Conservation (phyloP, 2,888 invertebrate species). For the Yponomeuta cagnagella region DNA sequence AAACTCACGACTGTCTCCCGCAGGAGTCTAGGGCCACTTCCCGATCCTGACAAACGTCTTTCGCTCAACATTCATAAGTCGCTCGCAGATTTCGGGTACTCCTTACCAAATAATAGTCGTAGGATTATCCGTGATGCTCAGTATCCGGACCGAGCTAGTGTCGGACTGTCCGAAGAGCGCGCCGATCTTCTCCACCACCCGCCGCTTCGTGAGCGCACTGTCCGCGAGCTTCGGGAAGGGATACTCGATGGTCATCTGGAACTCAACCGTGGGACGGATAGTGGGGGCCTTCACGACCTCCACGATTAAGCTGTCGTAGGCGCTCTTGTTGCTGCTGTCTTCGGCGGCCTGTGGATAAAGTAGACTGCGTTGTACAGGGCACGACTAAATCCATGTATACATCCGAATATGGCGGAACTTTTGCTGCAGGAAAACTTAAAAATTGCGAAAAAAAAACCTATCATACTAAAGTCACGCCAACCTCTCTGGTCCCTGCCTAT, state of each 20-base stretch:
- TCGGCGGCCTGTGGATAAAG: conserved; percentile 75
- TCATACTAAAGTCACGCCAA: too few species aligned
- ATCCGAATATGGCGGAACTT: too few species aligned
- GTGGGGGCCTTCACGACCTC: conserved; percentile 80
- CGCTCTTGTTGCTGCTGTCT: conserved; percentile 83
- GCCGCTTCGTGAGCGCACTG: conserved; percentile 83
- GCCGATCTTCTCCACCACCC: conserved; percentile 87
- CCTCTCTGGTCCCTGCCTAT: too few species aligned
- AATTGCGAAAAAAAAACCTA: too few species aligned
- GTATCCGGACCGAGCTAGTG: conserved; percentile 83
- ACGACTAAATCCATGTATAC: too few species aligned
- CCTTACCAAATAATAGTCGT: conserved; percentile 82
- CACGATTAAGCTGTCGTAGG: conserved; percentile 86
- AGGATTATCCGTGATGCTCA: conserved; percentile 80
- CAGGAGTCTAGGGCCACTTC: too few species aligned
- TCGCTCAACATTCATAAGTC: too few species aligned
- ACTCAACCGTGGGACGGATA: conserved; percentile 83
- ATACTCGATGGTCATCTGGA: conserved; percentile 86
- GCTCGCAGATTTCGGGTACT: too few species aligned
- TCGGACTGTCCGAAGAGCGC: conserved; percentile 85
- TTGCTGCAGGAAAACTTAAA: too few species aligned
- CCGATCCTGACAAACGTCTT: too few species aligned
- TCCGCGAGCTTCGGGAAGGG: conserved; percentile 81
- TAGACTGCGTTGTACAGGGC: too few species aligned
- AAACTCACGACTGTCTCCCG: too few species aligned